A percentile compares a stretch with the other conserved stretches of the same genome.
Conservation (phyloP, 2,888 invertebrate species). For the Exocentrus adspersus region DNA sequence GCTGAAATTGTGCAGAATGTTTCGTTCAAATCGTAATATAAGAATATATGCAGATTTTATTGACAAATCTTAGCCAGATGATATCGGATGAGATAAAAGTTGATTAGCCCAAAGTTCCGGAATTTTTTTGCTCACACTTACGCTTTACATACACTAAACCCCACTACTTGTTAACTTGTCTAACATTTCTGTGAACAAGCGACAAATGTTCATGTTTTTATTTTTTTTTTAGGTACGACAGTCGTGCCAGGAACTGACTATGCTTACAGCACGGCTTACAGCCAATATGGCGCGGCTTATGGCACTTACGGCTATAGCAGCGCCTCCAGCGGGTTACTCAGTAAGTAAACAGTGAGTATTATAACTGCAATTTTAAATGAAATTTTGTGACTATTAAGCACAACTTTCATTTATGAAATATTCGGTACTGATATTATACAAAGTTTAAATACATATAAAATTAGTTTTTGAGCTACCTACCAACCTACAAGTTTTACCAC, state of each 20-base stretch:
- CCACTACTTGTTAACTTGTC: too few species aligned
- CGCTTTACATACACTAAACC: too few species aligned
- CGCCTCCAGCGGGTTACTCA: conserved; percentile 74
- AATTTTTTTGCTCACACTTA: too few species aligned
- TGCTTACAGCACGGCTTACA: conserved; percentile 79
- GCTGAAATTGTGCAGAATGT: too few species aligned
- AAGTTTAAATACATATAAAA: too few species aligned
- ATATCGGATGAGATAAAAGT: too few species aligned
- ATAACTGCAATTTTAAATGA: conserved; percentile 46
- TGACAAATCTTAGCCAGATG: too few species aligned
- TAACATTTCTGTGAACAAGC: background rate
- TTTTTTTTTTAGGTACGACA: conserved; percentile 69
- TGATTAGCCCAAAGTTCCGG: too few species aligned
- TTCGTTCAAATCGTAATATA: too few species aligned
- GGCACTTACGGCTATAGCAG: conserved; percentile 74
- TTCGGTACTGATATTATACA: background rate
- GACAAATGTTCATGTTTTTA: background rate
- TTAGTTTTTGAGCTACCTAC: too few species aligned
- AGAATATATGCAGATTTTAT: too few species aligned
- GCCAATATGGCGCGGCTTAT: conserved; percentile 78
- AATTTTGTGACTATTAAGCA: conserved; percentile 22
- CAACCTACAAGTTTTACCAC: too few species aligned
- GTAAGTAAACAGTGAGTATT: conserved; percentile 76
- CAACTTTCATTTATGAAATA: conserved; percentile 21
- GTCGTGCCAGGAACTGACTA: conserved; percentile 74